Evolutionary conservation across 2,888 invertebrate species (phyloP).

Genomic region (Choristoneura rosaceana): DNA sequence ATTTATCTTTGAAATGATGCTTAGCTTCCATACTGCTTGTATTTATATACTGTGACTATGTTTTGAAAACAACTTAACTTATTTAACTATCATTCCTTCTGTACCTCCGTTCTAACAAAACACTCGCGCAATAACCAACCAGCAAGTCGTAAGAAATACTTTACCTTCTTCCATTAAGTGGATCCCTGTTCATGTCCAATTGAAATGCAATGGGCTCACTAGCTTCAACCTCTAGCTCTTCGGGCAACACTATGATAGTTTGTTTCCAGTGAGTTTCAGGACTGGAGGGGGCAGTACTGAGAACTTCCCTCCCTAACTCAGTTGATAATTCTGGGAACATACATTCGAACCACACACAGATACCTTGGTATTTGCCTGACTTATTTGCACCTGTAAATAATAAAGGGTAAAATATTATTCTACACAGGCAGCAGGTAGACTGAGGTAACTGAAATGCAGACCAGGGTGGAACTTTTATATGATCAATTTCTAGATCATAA

Average conservation of each 20-base stretch:
- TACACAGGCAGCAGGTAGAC: neutral
- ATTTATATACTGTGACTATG: too few relatives aligned
- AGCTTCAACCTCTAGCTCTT: constrained; percentile 82
- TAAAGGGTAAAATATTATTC: neutral
- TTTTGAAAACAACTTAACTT: too few relatives aligned
- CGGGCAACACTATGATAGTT: constrained; percentile 92
- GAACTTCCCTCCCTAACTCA: constrained; percentile 80
- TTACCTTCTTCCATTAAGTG: constrained; percentile 77
- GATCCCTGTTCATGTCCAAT: constrained; percentile 85
- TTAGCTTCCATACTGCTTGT: too few relatives aligned
- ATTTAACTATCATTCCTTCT: too few relatives aligned
- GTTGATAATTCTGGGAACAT: constrained; percentile 86
- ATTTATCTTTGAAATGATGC: too few relatives aligned
- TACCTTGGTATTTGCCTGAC: constrained; percentile 88
- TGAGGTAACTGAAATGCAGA: too few relatives aligned
- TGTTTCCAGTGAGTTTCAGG: constrained; percentile 97
- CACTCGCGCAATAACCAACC: too few relatives aligned
- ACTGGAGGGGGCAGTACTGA: constrained; percentile 91
- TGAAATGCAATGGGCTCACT: constrained; percentile 89
- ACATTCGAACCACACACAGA: constrained; percentile 93
- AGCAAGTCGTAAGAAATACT: neutral
- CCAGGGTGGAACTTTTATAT: too few relatives aligned
- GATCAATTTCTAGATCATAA: too few relatives aligned
- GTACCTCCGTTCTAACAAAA: too few relatives aligned
- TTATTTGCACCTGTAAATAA: constrained; percentile 77